Evolutionary conservation across 2,888 invertebrate genomes (phyloP).

Genomic region (Isoperla grammatica): DNA sequence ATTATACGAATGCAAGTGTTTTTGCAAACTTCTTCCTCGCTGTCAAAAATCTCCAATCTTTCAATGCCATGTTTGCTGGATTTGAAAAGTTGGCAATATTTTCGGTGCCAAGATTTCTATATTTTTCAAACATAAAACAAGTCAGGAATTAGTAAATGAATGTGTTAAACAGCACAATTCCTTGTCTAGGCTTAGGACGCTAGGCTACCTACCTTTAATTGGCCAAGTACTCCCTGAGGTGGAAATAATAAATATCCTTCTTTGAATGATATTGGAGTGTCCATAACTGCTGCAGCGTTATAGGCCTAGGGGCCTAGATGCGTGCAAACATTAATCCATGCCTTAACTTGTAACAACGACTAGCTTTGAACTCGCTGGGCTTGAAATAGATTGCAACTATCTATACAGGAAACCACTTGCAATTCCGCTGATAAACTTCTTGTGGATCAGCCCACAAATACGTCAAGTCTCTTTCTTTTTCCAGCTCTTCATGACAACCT

Average conservation of each 20-base stretch:
- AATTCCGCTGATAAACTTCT: too few relatives aligned
- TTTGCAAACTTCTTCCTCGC: constrained; percentile 61
- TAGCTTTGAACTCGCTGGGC: too few relatives aligned
- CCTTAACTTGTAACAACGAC: too few relatives aligned
- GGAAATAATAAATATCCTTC: constrained; percentile 70
- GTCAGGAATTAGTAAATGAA: not conserved
- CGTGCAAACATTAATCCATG: too few relatives aligned
- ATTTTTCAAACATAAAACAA: constrained; percentile 37
- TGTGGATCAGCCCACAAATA: too few relatives aligned
- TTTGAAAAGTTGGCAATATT: constrained; percentile 69
- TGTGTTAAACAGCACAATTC: not conserved
- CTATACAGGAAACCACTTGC: too few relatives aligned
- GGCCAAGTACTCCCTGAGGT: constrained; percentile 65
- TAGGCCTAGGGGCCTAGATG: too few relatives aligned
- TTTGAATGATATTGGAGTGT: constrained; percentile 37
- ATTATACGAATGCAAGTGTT: constrained; percentile 66
- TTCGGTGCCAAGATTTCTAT: constrained; percentile 81
- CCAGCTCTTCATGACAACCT: too few relatives aligned
- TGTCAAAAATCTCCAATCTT: constrained; percentile 79
- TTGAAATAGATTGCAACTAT: too few relatives aligned
- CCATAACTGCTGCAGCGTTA: constrained; percentile 27
- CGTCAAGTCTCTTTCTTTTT: too few relatives aligned
- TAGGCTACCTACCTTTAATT: constrained; percentile 62
- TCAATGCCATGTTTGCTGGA: constrained; percentile 81
- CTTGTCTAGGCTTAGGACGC: not conserved